Evolutionary conservation across 1,140 invertebrate species (phyloP), one percentile per base, ranked within the genome.

Genomic region (Calliphora vicina): DNA sequence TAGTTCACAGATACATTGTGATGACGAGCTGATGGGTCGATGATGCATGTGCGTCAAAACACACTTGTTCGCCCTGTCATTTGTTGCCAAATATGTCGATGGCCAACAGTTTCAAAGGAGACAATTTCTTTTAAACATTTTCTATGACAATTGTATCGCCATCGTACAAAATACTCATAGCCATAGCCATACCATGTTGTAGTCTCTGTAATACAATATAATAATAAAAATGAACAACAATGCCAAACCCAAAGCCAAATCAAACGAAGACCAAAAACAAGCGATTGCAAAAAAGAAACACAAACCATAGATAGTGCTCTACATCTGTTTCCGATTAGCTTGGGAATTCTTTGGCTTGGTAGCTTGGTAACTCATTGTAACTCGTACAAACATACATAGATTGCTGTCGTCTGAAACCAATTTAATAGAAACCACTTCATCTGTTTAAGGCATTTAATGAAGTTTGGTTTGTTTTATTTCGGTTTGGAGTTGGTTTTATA

Each of bases 261-360:
- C 61, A 67, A n/a, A 25, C n/a, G 2, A 35, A 35, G 35, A 35
- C 35, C 35, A 35, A 35, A 35, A 8, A 35, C n/a, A n/a, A n/a
- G n/a, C n/a, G n/a, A n/a, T n/a, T n/a, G n/a, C n/a, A n/a, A n/a
- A 35, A 35, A 35, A 10, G 10, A 35, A 35, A 35, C 35, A 35
- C 35, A 35, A 35, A 35, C 35, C 35, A 35, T 35, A 35, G 35
- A 23, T 23, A 67, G 23, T 67, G 61, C 61, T 67, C 61, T 67
- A 67, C 61, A 67, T 67, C 61, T 67, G 61, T 67, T 67, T 67
- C 61, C 61, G 61, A 67, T 67, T 67, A 67, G 61, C 61, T 67
- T 67, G 61, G 61, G 61, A 67, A 67, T 67, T 67, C 61, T 25
- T 67, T 23, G 3, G 20, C 23, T 67, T 67, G 50, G 50, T 17